These are phyloP conservation scores for Spinibarbus caldwelli DNA, from an alignment of 2,797 vertebrate genomes.

Conservation along the genomic window DNA sequence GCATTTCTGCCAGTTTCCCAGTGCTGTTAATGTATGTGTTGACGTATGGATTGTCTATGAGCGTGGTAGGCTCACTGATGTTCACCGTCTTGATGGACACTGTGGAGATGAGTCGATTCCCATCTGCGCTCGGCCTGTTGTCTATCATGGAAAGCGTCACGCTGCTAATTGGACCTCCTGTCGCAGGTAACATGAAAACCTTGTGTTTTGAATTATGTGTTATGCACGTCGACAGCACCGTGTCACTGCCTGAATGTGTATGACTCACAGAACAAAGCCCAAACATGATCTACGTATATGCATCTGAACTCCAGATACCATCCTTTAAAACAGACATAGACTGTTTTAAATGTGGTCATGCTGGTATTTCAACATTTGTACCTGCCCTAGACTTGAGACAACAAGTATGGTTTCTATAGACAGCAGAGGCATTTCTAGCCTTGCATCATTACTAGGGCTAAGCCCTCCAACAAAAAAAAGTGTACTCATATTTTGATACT, in stretches of 20 bases:
- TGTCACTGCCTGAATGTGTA: background rate
- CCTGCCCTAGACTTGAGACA: background rate
- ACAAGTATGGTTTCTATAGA: background rate
- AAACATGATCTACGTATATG: background rate
- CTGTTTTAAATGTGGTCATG: too few species aligned
- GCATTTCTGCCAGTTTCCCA: slow-evolving; percentile 75
- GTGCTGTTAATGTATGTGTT: slow-evolving; percentile 83
- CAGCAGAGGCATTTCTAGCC: background rate
- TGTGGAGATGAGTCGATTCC: slow-evolving; percentile 91
- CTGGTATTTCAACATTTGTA: background rate
- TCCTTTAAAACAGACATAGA: background rate
- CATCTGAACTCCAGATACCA: background rate
- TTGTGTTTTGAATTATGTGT: too few species aligned
- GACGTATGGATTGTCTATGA: slow-evolving; percentile 89
- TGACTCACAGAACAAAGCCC: background rate
- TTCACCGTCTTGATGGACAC: slow-evolving; percentile 96
- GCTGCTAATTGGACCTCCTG: slow-evolving; percentile 86
- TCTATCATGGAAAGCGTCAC: slow-evolving; percentile 88
- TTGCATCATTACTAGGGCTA: background rate
- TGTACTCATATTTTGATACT: background rate
- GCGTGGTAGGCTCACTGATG: slow-evolving; percentile 84
- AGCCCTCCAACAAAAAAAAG: background rate
- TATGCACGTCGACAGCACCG: too few species aligned
- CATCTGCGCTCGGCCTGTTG: slow-evolving; percentile 90
- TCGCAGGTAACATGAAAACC: slow-evolving; percentile 92